Base-by-base conservation (phyloP, 2,888 invertebrate species). In the Anagyrus pseudococci region DNA sequence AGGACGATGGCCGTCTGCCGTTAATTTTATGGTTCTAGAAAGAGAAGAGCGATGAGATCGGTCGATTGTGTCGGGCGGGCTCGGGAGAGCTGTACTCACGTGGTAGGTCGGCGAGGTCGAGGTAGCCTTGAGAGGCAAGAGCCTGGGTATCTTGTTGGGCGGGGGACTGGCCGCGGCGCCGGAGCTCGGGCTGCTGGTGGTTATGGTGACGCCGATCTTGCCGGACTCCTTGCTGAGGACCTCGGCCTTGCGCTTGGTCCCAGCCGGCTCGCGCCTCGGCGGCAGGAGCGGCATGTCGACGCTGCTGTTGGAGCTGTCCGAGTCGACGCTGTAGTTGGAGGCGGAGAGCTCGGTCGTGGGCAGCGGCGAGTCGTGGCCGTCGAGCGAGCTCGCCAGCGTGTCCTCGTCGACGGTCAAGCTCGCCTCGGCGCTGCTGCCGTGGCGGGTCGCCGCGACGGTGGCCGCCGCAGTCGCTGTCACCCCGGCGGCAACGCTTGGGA, bases 131-230 rank as follows among this genome's bases (percentile, higher is more conserved):
- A 81, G 67, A 1, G 82, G 82, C 25, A 83, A 70, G 56, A 82
- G 70, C 52, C 79, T 75, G 7, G 82, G 81, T 50, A 82, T 82
- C 76, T 85, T 85, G 48, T 77, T 78, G 0, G 85, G 84, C 1
- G 85, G 84, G 1, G 85, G 84, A 41, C 86, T 84, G 68, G 82
- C 82, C 10, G 77, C 75, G 66, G 81, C 81, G 17, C 82, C 79
- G 66, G 82, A 84, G 62, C 81, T 83, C 1, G 85, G 83, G 75
- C 84, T 84, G 70, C 85, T 85, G 63, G 92, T 93, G 48, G 93
- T 94, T 69, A 94, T 94, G 55, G 94, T 94, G 52, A 94, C 93
- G 50, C 94, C 94, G 71, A 94, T 94, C 82, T 94, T 94, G 4
- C 94, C 94, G 2, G 93, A 93, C 79, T 93, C 94, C 72, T 91